These are phyloP conservation scores for Drosophila parabipectinata DNA, from an alignment of 1,140 invertebrate genomes.

Conservation along the genomic window DNA sequence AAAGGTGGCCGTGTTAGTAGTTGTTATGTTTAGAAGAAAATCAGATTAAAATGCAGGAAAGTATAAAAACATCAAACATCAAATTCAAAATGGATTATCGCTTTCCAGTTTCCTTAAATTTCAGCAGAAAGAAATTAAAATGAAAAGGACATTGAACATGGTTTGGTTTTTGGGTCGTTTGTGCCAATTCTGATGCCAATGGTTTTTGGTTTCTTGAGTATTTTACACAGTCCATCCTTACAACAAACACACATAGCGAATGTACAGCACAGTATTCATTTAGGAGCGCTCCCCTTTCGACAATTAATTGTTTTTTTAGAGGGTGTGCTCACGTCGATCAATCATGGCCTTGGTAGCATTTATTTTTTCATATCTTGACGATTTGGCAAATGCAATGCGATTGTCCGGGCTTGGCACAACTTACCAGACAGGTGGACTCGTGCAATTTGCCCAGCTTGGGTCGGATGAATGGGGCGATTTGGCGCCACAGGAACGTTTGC, in stretches of 20 bases:
- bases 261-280: slow-evolving; percentile 66
- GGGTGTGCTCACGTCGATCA: slow-evolving; percentile 9
- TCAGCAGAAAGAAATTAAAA: slow-evolving; percentile 40
- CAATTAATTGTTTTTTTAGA: slow-evolving; percentile 1
- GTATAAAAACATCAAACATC: slow-evolving; percentile 55
- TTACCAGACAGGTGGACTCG: slow-evolving; percentile 98
- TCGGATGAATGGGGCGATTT: slow-evolving; percentile 96
- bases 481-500: slow-evolving; percentile 98
- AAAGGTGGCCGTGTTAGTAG: slow-evolving; percentile 60
- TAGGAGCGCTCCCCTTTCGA: slow-evolving; percentile 15
- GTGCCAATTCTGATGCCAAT: slow-evolving; percentile 53
- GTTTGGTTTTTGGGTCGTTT: slow-evolving; percentile 18
- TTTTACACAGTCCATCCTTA: slow-evolving; percentile 69
- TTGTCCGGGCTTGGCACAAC: slow-evolving; percentile 61
- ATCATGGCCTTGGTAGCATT: slow-evolving; percentile 2
- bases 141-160: slow-evolving; percentile 55
- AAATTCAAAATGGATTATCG: slow-evolving; percentile 9
- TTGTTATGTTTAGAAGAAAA: slow-evolving; percentile 19
- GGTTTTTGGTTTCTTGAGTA: slow-evolving; percentile 3
- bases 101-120: slow-evolving; percentile 23
- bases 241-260: slow-evolving; percentile 79
- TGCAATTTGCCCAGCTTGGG: slow-evolving; percentile 97
- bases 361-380: slow-evolving; percentile 5
- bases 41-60: slow-evolving; percentile 47
- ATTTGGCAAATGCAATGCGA: slow-evolving; percentile 15